phyloP scores from a whole-genome alignment of 2,888 invertebrate genomes.

The Drosophila merina region DNA sequence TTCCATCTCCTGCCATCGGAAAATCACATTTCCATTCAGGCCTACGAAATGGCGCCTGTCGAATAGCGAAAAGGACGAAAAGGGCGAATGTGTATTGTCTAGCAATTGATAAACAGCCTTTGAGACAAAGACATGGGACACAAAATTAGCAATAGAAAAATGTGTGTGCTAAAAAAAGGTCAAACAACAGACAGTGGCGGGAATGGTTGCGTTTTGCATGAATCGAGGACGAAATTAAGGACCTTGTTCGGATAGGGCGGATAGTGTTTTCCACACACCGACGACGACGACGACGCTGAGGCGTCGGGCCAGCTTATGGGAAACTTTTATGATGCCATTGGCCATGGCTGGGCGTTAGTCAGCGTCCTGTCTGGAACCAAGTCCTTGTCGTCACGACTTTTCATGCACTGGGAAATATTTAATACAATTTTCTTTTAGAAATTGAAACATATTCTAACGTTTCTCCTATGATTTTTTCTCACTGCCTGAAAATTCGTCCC shows the following conservation, averaged over 20 bases:
- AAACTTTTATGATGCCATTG: conserved; percentile 77
- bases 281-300: conserved; percentile 19
- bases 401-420: too few species aligned
- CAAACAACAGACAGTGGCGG: conserved; percentile 58
- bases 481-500: too few species aligned
- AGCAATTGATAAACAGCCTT: conserved; percentile 58
- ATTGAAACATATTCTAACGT: background rate
- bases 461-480: background rate
- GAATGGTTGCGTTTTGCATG: background rate
- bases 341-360: conserved; percentile 66
- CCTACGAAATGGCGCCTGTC: conserved; percentile 41
- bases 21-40: conserved; percentile 29
- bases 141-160: conserved; percentile 52
- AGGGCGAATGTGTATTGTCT: conserved; percentile 38
- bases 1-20: background rate
- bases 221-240: conserved; percentile 14
- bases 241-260: conserved; percentile 12
- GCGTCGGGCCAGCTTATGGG: conserved; percentile 28
- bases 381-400: conserved; percentile 23
- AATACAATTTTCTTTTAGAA: background rate
- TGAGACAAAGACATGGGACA: conserved; percentile 12
- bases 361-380: conserved; percentile 59
- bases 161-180: conserved; percentile 54
- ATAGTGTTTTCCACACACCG: too few species aligned
- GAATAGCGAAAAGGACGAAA: conserved; percentile 19